Evolutionary conservation across 1,140 invertebrate species (phyloP).

Genomic region (Uloborus diversus): DNA sequence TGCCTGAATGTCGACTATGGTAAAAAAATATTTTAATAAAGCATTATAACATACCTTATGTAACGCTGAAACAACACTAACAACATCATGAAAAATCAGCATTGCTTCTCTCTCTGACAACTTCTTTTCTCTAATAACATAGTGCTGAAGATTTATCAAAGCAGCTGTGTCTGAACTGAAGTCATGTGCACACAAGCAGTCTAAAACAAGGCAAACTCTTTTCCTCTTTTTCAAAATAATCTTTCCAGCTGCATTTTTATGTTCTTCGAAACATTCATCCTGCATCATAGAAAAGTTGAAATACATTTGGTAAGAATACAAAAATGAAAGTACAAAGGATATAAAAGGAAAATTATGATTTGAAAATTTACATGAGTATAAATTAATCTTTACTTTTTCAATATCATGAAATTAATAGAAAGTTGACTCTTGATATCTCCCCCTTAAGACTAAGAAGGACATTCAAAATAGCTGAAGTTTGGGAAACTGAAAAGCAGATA

Average conservation of each 20-base stretch:
- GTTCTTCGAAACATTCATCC: conserved; percentile 77
- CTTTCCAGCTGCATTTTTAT: conserved; percentile 67
- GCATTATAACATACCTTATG: conserved; percentile 75
- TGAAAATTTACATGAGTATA: too few relatives aligned
- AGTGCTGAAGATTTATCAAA: conserved; percentile 81
- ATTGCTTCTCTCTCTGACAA: conserved; percentile 79
- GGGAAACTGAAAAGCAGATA: too few relatives aligned
- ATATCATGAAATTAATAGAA: too few relatives aligned
- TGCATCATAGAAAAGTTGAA: conserved; percentile 65
- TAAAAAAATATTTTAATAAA: too few relatives aligned
- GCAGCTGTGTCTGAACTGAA: conserved; percentile 75
- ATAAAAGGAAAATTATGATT: too few relatives aligned
- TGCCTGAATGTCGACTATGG: too few relatives aligned
- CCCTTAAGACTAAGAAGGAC: too few relatives aligned
- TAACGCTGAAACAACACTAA: conserved; percentile 77
- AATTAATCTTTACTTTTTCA: too few relatives aligned
- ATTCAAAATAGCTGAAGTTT: too few relatives aligned
- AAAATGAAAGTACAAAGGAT: too few relatives aligned
- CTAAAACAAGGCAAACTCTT: conserved; percentile 78
- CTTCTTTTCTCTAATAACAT: conserved; percentile 84
- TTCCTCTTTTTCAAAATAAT: conserved; percentile 73
- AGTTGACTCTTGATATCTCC: too few relatives aligned
- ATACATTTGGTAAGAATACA: too few relatives aligned
- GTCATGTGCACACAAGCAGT: conserved; percentile 80
- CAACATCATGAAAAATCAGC: conserved; percentile 80